Evolutionary conservation across 1,140 invertebrate species (phyloP), one percentile per base, ranked within the genome.

Genomic region (Hyles vespertilio): DNA sequence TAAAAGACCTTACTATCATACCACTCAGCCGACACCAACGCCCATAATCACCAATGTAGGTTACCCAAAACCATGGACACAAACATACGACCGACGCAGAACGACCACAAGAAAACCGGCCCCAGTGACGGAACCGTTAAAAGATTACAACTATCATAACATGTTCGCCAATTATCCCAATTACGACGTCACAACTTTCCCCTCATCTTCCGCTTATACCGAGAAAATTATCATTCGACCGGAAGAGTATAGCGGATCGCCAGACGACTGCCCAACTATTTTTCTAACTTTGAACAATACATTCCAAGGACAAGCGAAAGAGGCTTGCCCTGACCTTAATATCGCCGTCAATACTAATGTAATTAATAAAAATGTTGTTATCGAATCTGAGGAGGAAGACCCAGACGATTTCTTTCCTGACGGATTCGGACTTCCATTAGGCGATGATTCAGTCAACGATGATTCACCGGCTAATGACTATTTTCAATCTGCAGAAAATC

Each of bases 271-370:
- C 61, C 85, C 85, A 3, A 89, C 85, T 5, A 87, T 89, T 58
- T 89, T 73, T 57, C 56, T 89, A 7, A 84, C 84, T 50, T 63
- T 89, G 50, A 89, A 89, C 51, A 89, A 89, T 51, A 87, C 86
- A 32, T 89, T 89, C 65, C 82, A 89, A 82, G 86, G 82, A 0
- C 81, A 89, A 69, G 86, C 56, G 33, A 89, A 89, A 63, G 84
- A 89, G 62, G 82, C 77, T 7, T 89, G 86, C 59, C 86, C 86
- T n/a, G 86, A 89, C 72, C 70, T 89, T 54, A 87, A 89, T 67
- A 89, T 89, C 48, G 84, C 84, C 40, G 84, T 88, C 5, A 88
- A 88, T 36, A 88, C 85, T 33, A 88, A 88, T 65, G 85, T 88
- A 32, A 66, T 88, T 8, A 88, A 88, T 51, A 87, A 88, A 70